These are phyloP conservation scores for Neogobius melanostomus DNA, from an alignment of 2,113 vertebrate genomes.

Conservation along the genomic window DNA sequence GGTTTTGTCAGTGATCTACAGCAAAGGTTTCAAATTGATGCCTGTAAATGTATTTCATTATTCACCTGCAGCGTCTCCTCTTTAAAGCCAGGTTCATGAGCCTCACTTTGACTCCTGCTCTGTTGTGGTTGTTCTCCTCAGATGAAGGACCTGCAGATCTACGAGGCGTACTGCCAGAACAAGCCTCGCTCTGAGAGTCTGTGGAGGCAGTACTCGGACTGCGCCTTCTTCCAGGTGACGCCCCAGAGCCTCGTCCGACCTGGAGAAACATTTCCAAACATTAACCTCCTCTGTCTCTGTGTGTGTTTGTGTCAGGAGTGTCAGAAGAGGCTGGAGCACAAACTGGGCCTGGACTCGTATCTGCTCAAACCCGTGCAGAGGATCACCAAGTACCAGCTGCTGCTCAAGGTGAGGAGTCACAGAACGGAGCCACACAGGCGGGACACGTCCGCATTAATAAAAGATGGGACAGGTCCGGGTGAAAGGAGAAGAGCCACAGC, in stretches of 20 bases:
- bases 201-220: constrained; percentile 98
- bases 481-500: too few species aligned
- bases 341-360: constrained; percentile 97
- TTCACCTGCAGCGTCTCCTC: too few species aligned
- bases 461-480: too few species aligned
- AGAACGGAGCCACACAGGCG: too few species aligned
- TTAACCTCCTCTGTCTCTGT: not conserved
- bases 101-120: too few species aligned
- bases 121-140: constrained; percentile 47
- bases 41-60: too few species aligned
- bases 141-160: constrained; percentile 98
- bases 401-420: constrained; percentile 83
- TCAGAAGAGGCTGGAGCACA: constrained; percentile 95
- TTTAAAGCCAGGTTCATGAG: too few species aligned
- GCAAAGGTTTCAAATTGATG: too few species aligned
- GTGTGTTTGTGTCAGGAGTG: constrained; percentile 81
- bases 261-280: too few species aligned
- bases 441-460: too few species aligned
- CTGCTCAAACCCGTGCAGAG: constrained; percentile 97
- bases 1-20: too few species aligned
- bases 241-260: rapidly evolving
- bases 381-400: constrained; percentile 97
- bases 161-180: constrained; percentile 98
- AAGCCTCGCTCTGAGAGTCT: constrained; percentile 96
- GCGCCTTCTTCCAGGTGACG: constrained; percentile 92